A percentile compares a stretch with the other conserved stretches of the same genome.
phyloP scores from a whole-genome alignment of 2,888 invertebrate species.

The Beris morrisii region DNA sequence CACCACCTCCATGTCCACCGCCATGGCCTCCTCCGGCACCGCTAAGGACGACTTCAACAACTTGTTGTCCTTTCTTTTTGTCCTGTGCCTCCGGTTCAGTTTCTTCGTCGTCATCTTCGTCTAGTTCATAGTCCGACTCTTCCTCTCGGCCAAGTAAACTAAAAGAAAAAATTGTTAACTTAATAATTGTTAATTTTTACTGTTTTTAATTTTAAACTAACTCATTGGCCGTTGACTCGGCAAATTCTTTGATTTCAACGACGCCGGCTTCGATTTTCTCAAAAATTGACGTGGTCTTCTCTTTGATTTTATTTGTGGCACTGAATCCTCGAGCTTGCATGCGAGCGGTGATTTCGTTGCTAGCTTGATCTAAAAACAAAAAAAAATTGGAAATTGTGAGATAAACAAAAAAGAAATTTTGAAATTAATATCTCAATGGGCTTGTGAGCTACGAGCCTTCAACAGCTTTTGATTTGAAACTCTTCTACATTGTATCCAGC shows the following conservation, averaged over 20 bases:
- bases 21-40: conserved; percentile 59
- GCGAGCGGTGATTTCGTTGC: conserved; percentile 51
- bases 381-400: not conserved
- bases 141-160: conserved; percentile 50
- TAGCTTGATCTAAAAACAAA: conserved; percentile 51
- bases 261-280: conserved; percentile 54
- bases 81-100: conserved; percentile 38
- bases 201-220: conserved; percentile 42
- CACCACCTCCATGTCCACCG: conserved; percentile 59
- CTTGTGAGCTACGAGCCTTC: not conserved
- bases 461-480: not conserved
- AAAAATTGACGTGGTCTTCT: conserved; percentile 55
- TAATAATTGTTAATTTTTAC: not conserved
- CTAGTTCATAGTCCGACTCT: conserved; percentile 3
- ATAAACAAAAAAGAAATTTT: not conserved
- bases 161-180: conserved; percentile 11
- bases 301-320: conserved; percentile 48
- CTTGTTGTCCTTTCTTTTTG: conserved; percentile 47
- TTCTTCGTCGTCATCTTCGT: conserved; percentile 22
- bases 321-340: conserved; percentile 52
- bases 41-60: conserved; percentile 35
- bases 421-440: not conserved
- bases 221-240: conserved; percentile 53
- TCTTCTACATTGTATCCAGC: not conserved
- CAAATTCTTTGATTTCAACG: conserved; percentile 51